Conservation (phyloP, 2,888 invertebrate species). For the Lasioglossum leucozonium region DNA sequence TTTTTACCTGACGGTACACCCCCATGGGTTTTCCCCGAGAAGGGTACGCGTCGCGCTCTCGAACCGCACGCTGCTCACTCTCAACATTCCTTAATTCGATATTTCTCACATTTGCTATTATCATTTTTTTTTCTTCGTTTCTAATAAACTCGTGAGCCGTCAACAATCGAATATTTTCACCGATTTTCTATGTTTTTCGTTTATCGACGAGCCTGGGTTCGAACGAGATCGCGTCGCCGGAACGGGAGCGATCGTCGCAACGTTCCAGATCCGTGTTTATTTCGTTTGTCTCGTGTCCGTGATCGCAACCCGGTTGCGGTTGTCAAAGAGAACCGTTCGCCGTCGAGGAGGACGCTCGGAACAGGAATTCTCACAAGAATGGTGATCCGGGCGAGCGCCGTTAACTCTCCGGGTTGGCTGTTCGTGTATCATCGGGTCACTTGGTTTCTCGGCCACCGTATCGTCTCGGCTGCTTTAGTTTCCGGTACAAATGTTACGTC, state of each 20-base stretch:
- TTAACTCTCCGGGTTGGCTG: conserved; percentile 75
- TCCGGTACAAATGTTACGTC: conserved; percentile 30
- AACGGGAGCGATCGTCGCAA: background rate
- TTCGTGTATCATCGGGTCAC: conserved; percentile 80
- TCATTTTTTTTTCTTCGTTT: no score
- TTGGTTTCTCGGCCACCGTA: conserved; percentile 82
- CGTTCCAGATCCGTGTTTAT: background rate
- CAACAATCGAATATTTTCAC: background rate
- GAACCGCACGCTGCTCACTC: no score
- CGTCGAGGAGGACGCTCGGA: conserved; percentile 44
- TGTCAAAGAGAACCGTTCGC: conserved; percentile 65
- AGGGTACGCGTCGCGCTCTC: no score
- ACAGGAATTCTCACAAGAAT: conserved; percentile 45
- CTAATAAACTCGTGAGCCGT: background rate
- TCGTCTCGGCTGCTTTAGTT: conserved; percentile 51
- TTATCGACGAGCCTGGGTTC: background rate
- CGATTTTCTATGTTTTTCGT: background rate
- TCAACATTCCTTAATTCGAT: no score
- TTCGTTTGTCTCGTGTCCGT: conserved; percentile 2
- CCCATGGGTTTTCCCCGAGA: no score
- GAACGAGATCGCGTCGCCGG: background rate
- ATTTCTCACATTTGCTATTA: no score
- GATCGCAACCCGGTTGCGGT: conserved; percentile 26
- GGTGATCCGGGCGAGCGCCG: conserved; percentile 78
- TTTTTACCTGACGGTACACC: no score